Base-by-base conservation (phyloP, 2,113 vertebrate species). In the Dipodomys merriami region DNA sequence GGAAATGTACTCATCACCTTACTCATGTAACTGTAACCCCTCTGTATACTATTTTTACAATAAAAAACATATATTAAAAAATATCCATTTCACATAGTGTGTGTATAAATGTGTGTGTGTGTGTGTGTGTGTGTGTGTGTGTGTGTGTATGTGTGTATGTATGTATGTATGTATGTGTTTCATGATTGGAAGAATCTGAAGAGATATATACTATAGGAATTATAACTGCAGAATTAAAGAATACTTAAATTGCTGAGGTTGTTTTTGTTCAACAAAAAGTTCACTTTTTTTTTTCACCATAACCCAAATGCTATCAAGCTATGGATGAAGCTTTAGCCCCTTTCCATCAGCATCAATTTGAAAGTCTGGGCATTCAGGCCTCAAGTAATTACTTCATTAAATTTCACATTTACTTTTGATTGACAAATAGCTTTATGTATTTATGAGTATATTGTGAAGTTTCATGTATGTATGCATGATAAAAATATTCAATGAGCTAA, bases 131-230 rank as follows among this genome's bases (percentile, higher is more conserved):
- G 35, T 39, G 35, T 39, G 35, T 39, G 35, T 39, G 35, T 39
- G 35, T 39, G 35, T 39, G 35, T 39, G 35, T 39, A 4, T 39
- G 4, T 39, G 4, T 39, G 35, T 39, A 4, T 39, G 35, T 39
- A 39, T 39, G 35, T 39, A 39, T 39, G 35, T 39, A 6, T 39
- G 39, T 39, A 39, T 39, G 39, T 39, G 39, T 10, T 74, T 25
- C 69, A 82, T 90, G 73, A 69, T 62, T 60, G 64, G 46, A 86
- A 86, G 3, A 49, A 30, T 44, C 13, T 46, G 0, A n/a, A 49
- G 71, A 89, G 93, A 82, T 11, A 83, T 33, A 23, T 11, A 82
- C 6, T 82, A 95, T 68, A 80, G 46, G 86, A 87, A 62, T 30
- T 64, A 39, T 6, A 80, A 13, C 7, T 80, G 1, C 4, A 83